Base-by-base conservation (phyloP, 2,797 vertebrate species). In the Sitta carolinensis region DNA sequence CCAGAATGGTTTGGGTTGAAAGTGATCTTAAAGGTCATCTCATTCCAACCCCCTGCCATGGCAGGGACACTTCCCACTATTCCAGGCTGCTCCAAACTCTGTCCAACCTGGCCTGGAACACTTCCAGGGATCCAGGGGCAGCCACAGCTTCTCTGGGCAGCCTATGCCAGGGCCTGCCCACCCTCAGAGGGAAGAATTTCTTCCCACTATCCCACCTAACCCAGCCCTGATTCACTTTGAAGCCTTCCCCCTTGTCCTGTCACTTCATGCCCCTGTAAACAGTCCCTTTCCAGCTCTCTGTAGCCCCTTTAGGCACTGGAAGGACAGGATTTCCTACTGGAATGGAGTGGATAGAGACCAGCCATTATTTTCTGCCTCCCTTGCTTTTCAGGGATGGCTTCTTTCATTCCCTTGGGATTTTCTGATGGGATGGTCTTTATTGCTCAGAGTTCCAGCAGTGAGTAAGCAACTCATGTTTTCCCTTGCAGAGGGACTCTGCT, bases 41-140 rank as follows among this genome's bases (percentile, higher is more conserved):
- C 4, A 13, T 29, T 27, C 18, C 66, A 40, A 42, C 8, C 5
- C 17, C 18, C 11, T 89, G 21, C 25, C 6, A 3, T 8, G 25
- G 2, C 45, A 64, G 45, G 4, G 45, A 52, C n/a, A 42, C 26
- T 5, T 78, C 42, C 66, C 26, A 29, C 47, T 8, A 1, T 3
- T 3, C n/a, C 51, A 72, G 6, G 10, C 0, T 47, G 25, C 7
- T 84, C 66, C 58, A 64, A 77, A 7, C 5, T 0, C 18, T 0
- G 0, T 52, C 73, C 58, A 64, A 0, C 21, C 29, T 40, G 45
- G 4, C 21, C 15, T 77, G 0, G 51, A 0, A 12, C 38, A 40
- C 4, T 83, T 1, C 7, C 45, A 77, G 58, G 38, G 17, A 34
- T 45, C 26, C 64, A 50, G n/a, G 3, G 3, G 25, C 36, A 76